These are phyloP conservation scores for Trachelus stipa DNA, from an alignment of 2,888 invertebrate genomes.

Conservation along the genomic window DNA sequence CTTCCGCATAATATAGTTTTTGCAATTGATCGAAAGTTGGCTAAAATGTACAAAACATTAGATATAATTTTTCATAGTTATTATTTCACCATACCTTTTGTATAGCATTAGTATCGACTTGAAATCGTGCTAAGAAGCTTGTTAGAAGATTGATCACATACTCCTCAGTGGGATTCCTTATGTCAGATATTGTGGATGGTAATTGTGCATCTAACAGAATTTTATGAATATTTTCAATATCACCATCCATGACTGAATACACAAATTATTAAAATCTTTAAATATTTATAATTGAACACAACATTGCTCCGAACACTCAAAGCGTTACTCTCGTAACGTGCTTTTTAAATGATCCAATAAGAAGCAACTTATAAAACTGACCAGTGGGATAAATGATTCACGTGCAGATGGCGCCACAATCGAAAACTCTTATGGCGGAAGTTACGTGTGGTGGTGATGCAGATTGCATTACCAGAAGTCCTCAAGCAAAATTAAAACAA, in stretches of 20 bases:
- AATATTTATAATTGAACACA: conserved; percentile 15
- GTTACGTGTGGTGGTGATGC: neutral
- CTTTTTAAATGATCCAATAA: neutral
- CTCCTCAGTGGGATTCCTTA: conserved; percentile 48
- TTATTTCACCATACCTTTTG: conserved; percentile 33
- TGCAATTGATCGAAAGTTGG: conserved; percentile 39
- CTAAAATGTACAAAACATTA: conserved; percentile 27
- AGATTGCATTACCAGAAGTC: neutral
- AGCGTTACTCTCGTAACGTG: neutral
- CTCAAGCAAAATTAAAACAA: neutral
- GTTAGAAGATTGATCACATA: conserved; percentile 42
- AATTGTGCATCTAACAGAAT: conserved; percentile 36
- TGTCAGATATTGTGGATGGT: conserved; percentile 38
- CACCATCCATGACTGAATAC: conserved; percentile 3
- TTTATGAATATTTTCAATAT: conserved; percentile 39
- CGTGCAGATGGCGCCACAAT: neutral
- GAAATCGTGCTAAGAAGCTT: conserved; percentile 39
- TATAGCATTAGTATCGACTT: conserved; percentile 38
- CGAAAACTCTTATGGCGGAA: neutral
- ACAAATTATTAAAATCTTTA: conserved; percentile 15
- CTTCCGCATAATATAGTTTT: conserved; percentile 19
- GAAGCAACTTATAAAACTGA: neutral
- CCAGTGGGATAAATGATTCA: neutral
- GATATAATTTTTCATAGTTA: conserved; percentile 4
- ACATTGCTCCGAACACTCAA: too few species aligned